Base-by-base conservation (phyloP, 2,888 invertebrate genomes). In the Lochmaea crataegi region DNA sequence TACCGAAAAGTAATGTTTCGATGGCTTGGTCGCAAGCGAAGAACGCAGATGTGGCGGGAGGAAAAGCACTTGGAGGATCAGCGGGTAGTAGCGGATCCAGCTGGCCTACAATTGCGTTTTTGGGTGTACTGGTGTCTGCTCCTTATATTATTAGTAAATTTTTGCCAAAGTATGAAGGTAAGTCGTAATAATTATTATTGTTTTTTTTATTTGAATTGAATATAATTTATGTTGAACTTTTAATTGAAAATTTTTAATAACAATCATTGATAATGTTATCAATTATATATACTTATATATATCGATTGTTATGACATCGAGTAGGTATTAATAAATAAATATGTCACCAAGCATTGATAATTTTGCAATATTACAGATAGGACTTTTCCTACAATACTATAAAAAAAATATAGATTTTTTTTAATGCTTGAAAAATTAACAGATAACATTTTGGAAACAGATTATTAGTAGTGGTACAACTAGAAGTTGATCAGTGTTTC, bases 31-130 rank as follows among this genome's bases (percentile, higher is more conserved):
- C 86, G 68, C 87, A 89, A 80, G 88, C 89, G 0, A 84, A 87
- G 56, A 77, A 64, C 67, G 79, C 72, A 79, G 81, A 75, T 91
- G 83, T 53, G 11, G 64, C 48, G 0, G 63, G 65, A 32, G 85
- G 72, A 56, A 56, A 57, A n/a, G 0, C 82, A 83, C 26, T 26
- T 26, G 0, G 72, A 56, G n/a, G n/a, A n/a, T 69, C 57, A 12
- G 60, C 73, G 1, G 84, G 66, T n/a, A 83, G 48, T 83, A 85
- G 67, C 12, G 83, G 84, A 51, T 92, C 94, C 3, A 90, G 90
- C 65, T 98, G 97, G 98, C 96, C 98, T 0, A 93, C 97, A 12
- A 84, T 98, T 3, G 90, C 97, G 80, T 98, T 98, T 88, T 90
- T 98, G 82, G 94, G 94, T 3, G 91, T 97, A 70, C 92, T 98